Conservation (phyloP, 2,113 vertebrate species). For the Progne subis region DNA sequence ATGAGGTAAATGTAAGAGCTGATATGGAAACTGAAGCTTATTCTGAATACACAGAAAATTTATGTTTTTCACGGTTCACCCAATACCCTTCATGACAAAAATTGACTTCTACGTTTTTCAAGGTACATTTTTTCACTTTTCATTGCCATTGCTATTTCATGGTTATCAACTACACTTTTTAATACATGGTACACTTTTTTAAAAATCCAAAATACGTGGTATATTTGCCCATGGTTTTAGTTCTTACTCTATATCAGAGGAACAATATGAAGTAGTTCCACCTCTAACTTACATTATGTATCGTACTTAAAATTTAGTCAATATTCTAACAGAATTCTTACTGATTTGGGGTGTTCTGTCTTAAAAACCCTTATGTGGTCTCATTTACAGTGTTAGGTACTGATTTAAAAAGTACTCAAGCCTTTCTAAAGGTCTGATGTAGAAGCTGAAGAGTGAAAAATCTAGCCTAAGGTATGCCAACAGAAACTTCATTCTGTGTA, state of each 20-base stretch:
- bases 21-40: neutral
- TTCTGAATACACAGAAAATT: neutral
- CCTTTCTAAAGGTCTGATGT: neutral
- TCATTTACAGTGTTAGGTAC: neutral
- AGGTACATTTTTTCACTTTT: neutral
- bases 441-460: neutral
- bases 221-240: neutral
- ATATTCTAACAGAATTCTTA: neutral
- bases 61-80: neutral
- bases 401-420: neutral
- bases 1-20: neutral
- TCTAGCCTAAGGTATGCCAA: neutral
- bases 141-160: neutral
- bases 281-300: neutral
- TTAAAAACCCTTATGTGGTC: neutral
- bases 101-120: neutral
- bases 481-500: neutral
- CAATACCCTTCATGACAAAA: neutral
- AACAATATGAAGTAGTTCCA: neutral
- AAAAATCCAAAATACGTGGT: neutral
- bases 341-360: neutral
- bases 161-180: neutral
- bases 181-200: neutral
- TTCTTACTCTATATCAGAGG: neutral
- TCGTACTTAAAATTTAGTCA: neutral